Conservation (phyloP, 2,797 vertebrate species). For the Triplophysa bombifrons region DNA sequence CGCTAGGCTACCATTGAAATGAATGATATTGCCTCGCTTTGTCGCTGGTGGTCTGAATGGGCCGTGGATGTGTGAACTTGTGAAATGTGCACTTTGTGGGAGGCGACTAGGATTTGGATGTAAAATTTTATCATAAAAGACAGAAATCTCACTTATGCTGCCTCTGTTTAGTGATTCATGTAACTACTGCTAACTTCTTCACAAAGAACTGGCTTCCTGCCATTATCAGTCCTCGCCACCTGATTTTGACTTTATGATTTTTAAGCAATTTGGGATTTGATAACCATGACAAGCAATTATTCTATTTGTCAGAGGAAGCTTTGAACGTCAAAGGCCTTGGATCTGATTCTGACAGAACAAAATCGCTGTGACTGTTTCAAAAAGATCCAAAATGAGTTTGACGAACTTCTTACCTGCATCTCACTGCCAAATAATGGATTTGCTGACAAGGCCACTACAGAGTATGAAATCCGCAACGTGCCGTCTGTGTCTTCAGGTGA, state of each 20-base stretch:
- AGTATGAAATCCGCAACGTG: conserved; percentile 60
- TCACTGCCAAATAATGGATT: conserved; percentile 79
- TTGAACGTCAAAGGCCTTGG: conserved; percentile 79
- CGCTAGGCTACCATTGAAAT: no score
- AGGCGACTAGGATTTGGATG: no score
- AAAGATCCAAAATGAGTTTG: conserved; percentile 81
- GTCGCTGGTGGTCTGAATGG: no score
- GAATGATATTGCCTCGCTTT: no score
- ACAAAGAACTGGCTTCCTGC: conserved; percentile 60
- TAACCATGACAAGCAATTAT: conserved; percentile 80
- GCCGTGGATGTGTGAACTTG: no score
- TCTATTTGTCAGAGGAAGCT: conserved; percentile 77
- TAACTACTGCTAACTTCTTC: background rate
- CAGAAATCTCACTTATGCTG: background rate
- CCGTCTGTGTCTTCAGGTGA: conserved; percentile 74
- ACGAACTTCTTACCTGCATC: conserved; percentile 82
- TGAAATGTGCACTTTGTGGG: no score
- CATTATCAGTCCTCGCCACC: conserved; percentile 72
- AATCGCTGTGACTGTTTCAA: conserved; percentile 83
- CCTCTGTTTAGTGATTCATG: conserved; percentile 5
- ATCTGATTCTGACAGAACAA: conserved; percentile 82
- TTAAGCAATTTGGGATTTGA: conserved; percentile 84
- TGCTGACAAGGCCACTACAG: conserved; percentile 79
- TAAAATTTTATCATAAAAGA: background rate
- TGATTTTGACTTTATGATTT: conserved; percentile 82